Conservation (phyloP, 2,113 vertebrate species). For the Genyomyrus donnyi region DNA sequence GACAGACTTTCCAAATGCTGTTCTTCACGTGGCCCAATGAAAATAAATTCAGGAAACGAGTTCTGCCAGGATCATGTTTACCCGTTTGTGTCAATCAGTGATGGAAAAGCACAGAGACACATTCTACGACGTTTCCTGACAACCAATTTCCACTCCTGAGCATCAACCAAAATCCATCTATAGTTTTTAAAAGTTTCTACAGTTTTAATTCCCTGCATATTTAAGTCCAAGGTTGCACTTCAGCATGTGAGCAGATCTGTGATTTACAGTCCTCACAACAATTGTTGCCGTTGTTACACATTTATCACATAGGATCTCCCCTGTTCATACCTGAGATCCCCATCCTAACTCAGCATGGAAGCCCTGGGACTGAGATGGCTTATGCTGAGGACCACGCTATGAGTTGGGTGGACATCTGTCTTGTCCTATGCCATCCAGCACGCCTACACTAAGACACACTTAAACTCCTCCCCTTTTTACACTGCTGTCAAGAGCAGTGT, state of each 20-base stretch:
- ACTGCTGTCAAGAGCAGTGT: background rate
- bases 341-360: background rate
- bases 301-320: background rate
- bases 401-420: background rate
- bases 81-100: background rate
- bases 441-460: background rate
- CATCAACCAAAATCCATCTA: background rate
- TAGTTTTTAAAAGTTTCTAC: background rate
- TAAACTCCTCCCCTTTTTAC: background rate
- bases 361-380: background rate
- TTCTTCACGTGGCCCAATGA: background rate
- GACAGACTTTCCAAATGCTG: background rate
- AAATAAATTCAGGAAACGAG: background rate
- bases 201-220: background rate
- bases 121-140: background rate
- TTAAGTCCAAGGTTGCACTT: background rate
- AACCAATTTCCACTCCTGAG: background rate
- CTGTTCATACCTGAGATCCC: background rate
- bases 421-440: background rate
- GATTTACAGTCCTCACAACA: background rate
- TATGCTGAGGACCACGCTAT: background rate
- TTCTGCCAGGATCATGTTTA: background rate
- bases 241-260: background rate
- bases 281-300: background rate
- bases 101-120: background rate